Percentiles rank a stretch among this genome's conserved stretches.
Evolutionary conservation across 2,113 vertebrate genomes (phyloP).

Genomic region (Setophaga petechia): DNA sequence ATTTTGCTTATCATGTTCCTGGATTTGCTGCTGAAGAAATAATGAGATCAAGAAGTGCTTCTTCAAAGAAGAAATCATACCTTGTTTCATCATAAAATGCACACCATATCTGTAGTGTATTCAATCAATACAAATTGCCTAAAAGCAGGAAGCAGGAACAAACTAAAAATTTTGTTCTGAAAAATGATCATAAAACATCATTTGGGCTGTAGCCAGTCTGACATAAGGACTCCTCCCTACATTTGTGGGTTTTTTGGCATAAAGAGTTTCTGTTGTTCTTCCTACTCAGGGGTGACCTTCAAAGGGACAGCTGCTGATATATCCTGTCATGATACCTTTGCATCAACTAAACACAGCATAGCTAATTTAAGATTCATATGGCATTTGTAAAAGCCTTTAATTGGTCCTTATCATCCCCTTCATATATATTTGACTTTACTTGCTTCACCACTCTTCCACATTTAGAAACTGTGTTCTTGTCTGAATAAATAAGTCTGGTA

Average conservation of each 20-base stretch:
- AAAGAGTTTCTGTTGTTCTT: neutral
- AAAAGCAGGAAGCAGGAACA: slow-evolving; percentile 21
- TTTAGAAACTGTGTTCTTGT: slow-evolving; percentile 53
- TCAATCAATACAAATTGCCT: neutral
- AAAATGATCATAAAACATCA: neutral
- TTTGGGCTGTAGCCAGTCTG: neutral
- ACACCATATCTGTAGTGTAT: neutral
- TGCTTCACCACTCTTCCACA: neutral
- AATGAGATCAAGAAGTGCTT: neutral
- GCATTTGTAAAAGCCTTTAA: slow-evolving; percentile 7
- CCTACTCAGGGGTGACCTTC: slow-evolving; percentile 17
- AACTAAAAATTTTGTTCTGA: neutral
- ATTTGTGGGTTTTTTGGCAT: neutral
- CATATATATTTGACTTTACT: neutral
- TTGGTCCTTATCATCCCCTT: neutral
- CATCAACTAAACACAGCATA: neutral
- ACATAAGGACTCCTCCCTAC: neutral
- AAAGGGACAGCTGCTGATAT: neutral
- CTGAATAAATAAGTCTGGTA: slow-evolving; percentile 49
- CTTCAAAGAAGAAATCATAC: neutral
- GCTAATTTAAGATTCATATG: neutral
- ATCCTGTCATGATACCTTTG: neutral
- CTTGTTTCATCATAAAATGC: neutral
- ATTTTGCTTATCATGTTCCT: neutral
- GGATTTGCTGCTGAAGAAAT: neutral